These are phyloP conservation scores for Crenuchus spilurus DNA, from an alignment of 2,797 vertebrate species.

Conservation along the genomic window DNA sequence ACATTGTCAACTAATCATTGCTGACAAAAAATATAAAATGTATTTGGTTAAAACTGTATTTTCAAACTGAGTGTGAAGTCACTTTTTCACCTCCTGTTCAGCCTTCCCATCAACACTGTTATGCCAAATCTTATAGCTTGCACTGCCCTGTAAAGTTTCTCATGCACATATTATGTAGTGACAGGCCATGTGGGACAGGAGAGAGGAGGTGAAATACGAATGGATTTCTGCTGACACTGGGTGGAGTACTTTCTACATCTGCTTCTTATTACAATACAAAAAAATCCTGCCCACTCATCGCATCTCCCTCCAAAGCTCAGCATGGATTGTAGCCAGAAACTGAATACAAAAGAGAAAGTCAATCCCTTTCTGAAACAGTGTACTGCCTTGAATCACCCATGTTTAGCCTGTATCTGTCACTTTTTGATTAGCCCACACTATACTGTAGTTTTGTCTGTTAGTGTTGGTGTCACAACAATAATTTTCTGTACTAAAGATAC, in stretches of 20 bases:
- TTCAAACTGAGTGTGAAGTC: not conserved
- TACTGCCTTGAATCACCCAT: too few species aligned
- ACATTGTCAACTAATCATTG: too few species aligned
- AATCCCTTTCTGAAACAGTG: not conserved
- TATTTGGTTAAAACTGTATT: not conserved
- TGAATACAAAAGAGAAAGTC: not conserved
- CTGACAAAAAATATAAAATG: not conserved
- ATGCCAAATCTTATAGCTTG: not conserved
- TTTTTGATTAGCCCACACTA: not conserved
- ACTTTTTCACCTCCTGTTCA: not conserved
- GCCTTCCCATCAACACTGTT: not conserved
- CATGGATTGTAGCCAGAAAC: not conserved
- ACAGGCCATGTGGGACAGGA: not conserved
- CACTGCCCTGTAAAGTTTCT: not conserved
- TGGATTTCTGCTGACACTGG: not conserved
- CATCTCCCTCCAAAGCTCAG: not conserved
- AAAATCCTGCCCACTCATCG: not conserved
- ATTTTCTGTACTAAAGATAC: too few species aligned
- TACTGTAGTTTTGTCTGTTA: too few species aligned
- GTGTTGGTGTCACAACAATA: too few species aligned
- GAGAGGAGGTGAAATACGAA: not conserved
- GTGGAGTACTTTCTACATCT: conserved; percentile 8
- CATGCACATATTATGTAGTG: not conserved
- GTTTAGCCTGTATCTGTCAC: too few species aligned
- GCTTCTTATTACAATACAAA: conserved; percentile 11